These are phyloP conservation scores for Diorhabda elongata DNA, from an alignment of 1,140 invertebrate genomes.

Conservation along the genomic window DNA sequence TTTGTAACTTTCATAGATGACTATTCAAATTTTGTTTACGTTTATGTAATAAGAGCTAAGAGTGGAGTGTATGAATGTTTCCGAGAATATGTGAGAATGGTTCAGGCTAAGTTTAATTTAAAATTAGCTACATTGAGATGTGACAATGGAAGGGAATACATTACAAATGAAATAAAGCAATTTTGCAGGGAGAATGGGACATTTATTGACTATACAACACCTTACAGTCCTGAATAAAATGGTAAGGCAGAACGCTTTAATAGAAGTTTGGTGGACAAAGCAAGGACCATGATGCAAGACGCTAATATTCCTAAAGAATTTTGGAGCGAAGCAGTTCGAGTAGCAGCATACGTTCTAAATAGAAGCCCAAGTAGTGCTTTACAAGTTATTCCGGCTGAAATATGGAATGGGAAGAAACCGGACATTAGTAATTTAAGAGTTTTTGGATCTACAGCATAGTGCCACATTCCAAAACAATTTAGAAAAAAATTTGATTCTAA, in stretches of 20 bases:
- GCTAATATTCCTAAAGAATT: constrained; percentile 18
- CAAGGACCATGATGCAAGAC: constrained; percentile 37
- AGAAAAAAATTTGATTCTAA: constrained; percentile 33
- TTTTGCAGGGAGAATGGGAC: constrained; percentile 34
- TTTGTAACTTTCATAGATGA: constrained; percentile 41
- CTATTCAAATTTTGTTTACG: constrained; percentile 20
- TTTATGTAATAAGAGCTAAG: constrained; percentile 10
- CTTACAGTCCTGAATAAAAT: constrained; percentile 53
- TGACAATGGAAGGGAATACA: constrained; percentile 34
- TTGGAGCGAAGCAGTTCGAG: constrained; percentile 30
- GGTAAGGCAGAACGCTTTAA: constrained; percentile 51
- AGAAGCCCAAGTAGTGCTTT: not conserved
- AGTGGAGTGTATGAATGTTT: constrained; percentile 16
- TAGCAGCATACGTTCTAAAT: constrained; percentile 3
- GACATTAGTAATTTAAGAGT: constrained; percentile 35
- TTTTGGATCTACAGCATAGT: constrained; percentile 38
- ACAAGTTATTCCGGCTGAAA: constrained; percentile 19
- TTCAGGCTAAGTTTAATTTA: too few species aligned
- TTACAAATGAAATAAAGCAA: constrained; percentile 26
- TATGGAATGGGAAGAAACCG: constrained; percentile 33
- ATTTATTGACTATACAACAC: constrained; percentile 29
- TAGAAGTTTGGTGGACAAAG: constrained; percentile 47
- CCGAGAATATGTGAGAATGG: constrained; percentile 5
- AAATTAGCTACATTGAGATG: constrained; percentile 8
- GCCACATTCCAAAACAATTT: constrained; percentile 34